Conservation (phyloP, 2,797 vertebrate genomes). For the Sebastes wilsoni region DNA sequence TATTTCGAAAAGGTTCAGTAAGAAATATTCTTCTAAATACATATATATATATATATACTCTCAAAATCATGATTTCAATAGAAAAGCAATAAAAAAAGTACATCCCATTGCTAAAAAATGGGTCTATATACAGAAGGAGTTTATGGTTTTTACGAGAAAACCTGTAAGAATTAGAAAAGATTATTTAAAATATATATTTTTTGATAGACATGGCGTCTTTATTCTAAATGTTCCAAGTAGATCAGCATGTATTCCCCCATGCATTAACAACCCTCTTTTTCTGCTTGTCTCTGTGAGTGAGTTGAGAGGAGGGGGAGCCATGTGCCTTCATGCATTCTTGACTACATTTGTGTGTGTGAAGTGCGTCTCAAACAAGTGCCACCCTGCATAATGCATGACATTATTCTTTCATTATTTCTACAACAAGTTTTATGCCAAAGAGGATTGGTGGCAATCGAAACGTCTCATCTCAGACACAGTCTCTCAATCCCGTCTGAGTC, state of each 20-base stretch:
- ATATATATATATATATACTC: neutral
- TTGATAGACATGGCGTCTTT: neutral
- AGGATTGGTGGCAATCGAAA: neutral
- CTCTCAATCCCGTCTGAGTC: neutral
- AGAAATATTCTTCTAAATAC: too few relatives aligned
- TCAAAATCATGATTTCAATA: neutral
- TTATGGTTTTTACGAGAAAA: neutral
- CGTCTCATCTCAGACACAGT: neutral
- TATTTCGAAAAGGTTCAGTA: too few relatives aligned
- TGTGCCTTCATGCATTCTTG: neutral
- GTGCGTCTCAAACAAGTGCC: neutral
- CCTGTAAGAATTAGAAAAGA: neutral
- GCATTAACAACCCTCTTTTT: neutral
- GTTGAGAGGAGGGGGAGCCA: neutral
- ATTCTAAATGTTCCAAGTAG: neutral
- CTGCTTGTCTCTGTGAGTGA: neutral
- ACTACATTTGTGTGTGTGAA: neutral
- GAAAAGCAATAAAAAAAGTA: neutral
- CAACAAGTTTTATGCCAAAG: neutral
- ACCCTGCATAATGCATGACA: neutral
- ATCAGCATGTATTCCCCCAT: neutral
- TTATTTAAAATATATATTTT: fast-evolving
- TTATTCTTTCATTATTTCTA: neutral
- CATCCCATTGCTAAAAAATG: neutral
- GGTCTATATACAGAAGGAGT: neutral